Conservation (phyloP, 2,888 invertebrate genomes). For the Agrotis exclamationis region DNA sequence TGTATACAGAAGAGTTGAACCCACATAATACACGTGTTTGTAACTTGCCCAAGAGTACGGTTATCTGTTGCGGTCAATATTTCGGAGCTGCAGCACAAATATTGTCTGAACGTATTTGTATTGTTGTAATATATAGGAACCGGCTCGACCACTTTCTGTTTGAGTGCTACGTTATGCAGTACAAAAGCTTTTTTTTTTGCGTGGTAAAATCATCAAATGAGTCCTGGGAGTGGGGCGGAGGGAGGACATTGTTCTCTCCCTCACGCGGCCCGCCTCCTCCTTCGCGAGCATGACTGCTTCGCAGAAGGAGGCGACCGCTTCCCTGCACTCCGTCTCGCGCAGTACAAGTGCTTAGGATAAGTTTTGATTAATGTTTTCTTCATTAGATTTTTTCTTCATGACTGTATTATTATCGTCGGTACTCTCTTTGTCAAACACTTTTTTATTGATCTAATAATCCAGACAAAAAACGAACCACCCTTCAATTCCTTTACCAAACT, state of each 20-base stretch:
- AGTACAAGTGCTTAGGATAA: slow-evolving; percentile 46
- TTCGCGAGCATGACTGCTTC: no score
- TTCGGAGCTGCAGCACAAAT: slow-evolving; percentile 51
- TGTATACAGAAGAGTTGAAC: slow-evolving; percentile 45
- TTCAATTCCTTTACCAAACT: slow-evolving; percentile 33
- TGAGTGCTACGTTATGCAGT: slow-evolving; percentile 28
- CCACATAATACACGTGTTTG: slow-evolving; percentile 36
- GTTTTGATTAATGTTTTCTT: slow-evolving; percentile 3
- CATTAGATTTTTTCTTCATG: slow-evolving; percentile 6
- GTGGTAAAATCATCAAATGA: no score
- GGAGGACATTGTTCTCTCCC: no score
- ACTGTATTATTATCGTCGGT: not conserved
- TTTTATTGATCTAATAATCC: slow-evolving; percentile 28
- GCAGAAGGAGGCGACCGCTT: no score
- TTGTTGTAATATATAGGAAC: slow-evolving; percentile 48
- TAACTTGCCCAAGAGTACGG: slow-evolving; percentile 57
- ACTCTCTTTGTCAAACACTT: not conserved
- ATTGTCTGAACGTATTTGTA: slow-evolving; percentile 49
- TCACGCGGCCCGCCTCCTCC: no score
- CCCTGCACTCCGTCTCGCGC: no score
- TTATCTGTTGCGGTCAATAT: slow-evolving; percentile 54
- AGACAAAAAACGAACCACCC: slow-evolving; percentile 15
- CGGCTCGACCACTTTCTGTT: slow-evolving; percentile 53
- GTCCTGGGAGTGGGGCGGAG: no score
- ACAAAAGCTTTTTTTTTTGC: slow-evolving; percentile 56